Base-by-base conservation (phyloP, 2,797 vertebrate species). In the Cynopterus sphinx region DNA sequence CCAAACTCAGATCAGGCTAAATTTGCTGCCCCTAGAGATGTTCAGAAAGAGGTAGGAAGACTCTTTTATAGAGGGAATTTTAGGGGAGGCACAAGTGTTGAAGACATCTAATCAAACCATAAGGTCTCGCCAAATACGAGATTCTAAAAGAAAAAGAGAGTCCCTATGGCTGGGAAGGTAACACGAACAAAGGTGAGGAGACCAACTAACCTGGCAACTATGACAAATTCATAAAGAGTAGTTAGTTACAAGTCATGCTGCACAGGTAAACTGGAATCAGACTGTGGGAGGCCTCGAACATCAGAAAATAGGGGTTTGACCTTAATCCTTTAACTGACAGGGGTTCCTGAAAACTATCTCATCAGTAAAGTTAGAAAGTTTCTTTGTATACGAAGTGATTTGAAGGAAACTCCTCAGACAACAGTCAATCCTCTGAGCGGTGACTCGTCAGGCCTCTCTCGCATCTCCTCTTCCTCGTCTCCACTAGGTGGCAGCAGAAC, bases 401-500 rank as follows among this genome's bases (percentile, higher is more conserved):
- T 31, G 33, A 93, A 93, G 41, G 85, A 85, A 73, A 79, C 36
- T 33, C 41, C 87, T 75, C 43, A 90, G 51, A 12, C n/a, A 12
- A 17, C 39, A 41, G 10, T 51, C 22, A 2, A 74, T 51, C 55
- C 39, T 28, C 22, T 21, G n/a, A 28, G 9, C 4, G 4, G 53
- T n/a, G 57, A 86, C 33, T 83, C 6, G 9, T 55, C 31, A 53
- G 49, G 12, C 21, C 46, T 79, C 43, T 59, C 51, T 87, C 7
- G 22, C 36, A n/a, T 53, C 41, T 0, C 82, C 57, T 63, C 71
- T 88, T 95, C 79, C 43, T 53, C 68, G 49, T 61, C 17, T 6
- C 96, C 97, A 96, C 97, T 96, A 98, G 97, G 95, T 98, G 97
- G 96, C 97, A 81, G 88, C 83, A 96, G 82, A 97, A 96, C 96